Evolutionary conservation across 1,140 invertebrate genomes (phyloP).

Genomic region (Bombyx mandarina): DNA sequence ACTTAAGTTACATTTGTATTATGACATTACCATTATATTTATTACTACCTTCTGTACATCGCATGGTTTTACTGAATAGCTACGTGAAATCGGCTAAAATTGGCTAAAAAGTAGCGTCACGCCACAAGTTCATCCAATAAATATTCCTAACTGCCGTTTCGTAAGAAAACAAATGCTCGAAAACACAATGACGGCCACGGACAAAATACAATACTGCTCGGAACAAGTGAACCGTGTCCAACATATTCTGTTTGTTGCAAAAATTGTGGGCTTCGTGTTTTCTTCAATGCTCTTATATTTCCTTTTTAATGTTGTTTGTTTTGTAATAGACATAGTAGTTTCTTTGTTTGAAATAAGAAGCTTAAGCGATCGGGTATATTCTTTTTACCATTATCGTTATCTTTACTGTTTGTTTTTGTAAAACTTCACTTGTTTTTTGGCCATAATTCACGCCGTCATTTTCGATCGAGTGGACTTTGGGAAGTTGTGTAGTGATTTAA

Average conservation of each 20-base stretch:
- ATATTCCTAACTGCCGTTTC: constrained; percentile 64
- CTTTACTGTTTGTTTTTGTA: not conserved
- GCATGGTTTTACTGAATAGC: constrained; percentile 17
- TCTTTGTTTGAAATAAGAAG: constrained; percentile 10
- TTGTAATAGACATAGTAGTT: constrained; percentile 15
- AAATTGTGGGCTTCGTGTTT: constrained; percentile 45
- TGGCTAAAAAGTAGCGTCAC: constrained; percentile 55
- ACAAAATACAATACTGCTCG: constrained; percentile 55
- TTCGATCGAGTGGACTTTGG: too few relatives aligned
- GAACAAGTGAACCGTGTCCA: constrained; percentile 51
- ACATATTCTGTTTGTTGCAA: constrained; percentile 60
- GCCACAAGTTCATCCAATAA: constrained; percentile 65
- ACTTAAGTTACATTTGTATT: too few relatives aligned
- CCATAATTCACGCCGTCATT: not conserved
- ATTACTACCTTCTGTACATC: constrained; percentile 42
- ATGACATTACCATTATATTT: constrained; percentile 25
- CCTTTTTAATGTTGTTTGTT: constrained; percentile 36
- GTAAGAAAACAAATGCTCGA: constrained; percentile 65
- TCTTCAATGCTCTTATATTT: constrained; percentile 29
- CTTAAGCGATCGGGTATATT: constrained; percentile 11
- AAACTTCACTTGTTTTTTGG: not conserved
- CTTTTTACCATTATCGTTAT: constrained; percentile 2
- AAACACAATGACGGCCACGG: constrained; percentile 55
- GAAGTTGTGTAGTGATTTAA: too few relatives aligned
- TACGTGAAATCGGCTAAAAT: constrained; percentile 53